A percentile compares a stretch with the other conserved stretches of the same genome.
Conservation (phyloP, 2,113 vertebrate genomes). For the Orientallactaga bullata region DNA sequence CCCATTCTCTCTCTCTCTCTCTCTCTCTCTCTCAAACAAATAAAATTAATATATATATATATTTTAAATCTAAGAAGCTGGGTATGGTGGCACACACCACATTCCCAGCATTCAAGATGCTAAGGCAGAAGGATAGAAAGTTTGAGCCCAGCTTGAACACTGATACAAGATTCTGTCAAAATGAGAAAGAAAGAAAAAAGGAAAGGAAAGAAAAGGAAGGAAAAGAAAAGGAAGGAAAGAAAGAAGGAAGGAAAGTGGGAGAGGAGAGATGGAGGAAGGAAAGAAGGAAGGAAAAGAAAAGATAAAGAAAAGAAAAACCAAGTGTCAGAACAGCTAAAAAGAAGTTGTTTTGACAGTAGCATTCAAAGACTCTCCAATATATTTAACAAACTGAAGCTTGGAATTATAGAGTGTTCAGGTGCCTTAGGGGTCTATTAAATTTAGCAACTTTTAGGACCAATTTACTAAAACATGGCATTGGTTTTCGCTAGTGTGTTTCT, state of each 20-base stretch:
- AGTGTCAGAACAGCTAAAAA: neutral
- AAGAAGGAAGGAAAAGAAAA: neutral
- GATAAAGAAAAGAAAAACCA: too few relatives aligned
- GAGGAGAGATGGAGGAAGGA: too few relatives aligned
- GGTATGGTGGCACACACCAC: too few relatives aligned
- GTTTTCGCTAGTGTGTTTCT: constrained; percentile 16
- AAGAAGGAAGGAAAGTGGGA: neutral
- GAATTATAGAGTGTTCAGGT: neutral
- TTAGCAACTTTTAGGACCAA: neutral
- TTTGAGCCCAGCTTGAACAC: neutral
- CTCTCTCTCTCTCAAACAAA: too few relatives aligned
- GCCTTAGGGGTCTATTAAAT: neutral
- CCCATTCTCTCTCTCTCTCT: too few relatives aligned
- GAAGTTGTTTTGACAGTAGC: neutral
- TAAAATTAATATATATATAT: too few relatives aligned
- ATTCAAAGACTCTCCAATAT: neutral
- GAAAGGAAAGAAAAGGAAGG: too few relatives aligned
- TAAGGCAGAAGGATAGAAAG: too few relatives aligned
- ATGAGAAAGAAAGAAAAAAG: neutral
- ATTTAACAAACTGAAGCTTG: neutral
- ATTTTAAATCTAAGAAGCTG: neutral
- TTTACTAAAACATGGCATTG: neutral
- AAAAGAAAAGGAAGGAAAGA: too few relatives aligned
- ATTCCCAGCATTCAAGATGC: neutral
- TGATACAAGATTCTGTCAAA: too few relatives aligned